These are phyloP conservation scores for Nothoprocta pentlandii DNA, from an alignment of 2,113 vertebrate genomes.

Conservation along the genomic window DNA sequence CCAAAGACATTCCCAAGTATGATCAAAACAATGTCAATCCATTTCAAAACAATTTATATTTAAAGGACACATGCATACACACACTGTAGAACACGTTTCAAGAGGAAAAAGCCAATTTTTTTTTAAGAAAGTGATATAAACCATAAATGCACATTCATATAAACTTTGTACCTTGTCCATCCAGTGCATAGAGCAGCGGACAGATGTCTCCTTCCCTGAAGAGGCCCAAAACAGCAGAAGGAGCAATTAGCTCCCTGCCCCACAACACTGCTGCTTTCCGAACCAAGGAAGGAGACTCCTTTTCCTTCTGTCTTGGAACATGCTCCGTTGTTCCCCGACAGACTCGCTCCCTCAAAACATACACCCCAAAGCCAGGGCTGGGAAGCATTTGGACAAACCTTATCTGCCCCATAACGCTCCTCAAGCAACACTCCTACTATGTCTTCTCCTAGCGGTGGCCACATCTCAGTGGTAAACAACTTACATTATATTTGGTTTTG, in stretches of 20 bases:
- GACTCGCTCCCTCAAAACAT: not conserved
- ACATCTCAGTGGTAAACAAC: not conserved
- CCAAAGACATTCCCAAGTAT: not conserved
- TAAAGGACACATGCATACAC: not conserved
- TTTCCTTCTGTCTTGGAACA: conserved; percentile 6
- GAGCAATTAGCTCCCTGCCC: conserved; percentile 45
- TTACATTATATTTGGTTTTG: conserved; percentile 19
- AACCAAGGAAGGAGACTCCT: conserved; percentile 7
- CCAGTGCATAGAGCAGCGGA: rapidly evolving
- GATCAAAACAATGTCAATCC: conserved; percentile 14
- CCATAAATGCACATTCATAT: not conserved
- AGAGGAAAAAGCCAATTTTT: not conserved
- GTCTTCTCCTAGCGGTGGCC: not conserved
- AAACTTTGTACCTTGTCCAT: rapidly evolving
- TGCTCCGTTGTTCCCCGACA: conserved; percentile 39
- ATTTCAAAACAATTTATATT: not conserved
- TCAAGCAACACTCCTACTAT: not conserved
- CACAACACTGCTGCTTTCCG: not conserved
- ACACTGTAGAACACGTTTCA: not conserved
- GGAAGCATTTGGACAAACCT: not conserved
- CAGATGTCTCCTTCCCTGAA: not conserved
- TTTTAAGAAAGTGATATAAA: not conserved
- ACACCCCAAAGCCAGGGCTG: conserved; percentile 10
- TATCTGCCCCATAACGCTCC: not conserved
- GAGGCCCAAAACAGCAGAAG: conserved; percentile 42